Percentiles rank a stretch among this genome's conserved stretches.
Evolutionary conservation across 37 sponge, comb jelly and placozoan species (phyloP).

Genomic region (Petrosia ficiformis): DNA sequence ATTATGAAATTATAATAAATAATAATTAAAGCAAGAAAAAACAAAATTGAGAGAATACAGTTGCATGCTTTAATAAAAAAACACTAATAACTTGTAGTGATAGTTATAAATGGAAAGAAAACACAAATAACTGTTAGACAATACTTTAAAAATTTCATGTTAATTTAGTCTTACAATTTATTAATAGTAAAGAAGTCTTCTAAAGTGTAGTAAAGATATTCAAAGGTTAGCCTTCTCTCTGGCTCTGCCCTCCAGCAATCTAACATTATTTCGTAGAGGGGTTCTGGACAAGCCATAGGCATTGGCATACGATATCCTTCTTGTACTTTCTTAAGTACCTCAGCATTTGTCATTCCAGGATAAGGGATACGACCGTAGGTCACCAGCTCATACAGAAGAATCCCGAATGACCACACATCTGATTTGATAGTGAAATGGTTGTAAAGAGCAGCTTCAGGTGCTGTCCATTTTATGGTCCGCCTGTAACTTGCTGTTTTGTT

Average conservation of each 20-base stretch:
- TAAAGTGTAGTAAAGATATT: no score
- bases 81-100: no score
- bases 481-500: constrained; percentile 79
- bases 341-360: constrained; percentile 90
- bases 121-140: no score
- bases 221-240: constrained; percentile 91
- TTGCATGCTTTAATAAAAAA: no score
- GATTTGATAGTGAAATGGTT: constrained; percentile 85
- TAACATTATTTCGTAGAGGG: constrained; percentile 92
- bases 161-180: no score
- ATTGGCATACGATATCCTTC: constrained; percentile 89
- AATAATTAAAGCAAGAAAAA: no score
- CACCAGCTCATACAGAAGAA: constrained; percentile 71
- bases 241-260: constrained; percentile 89
- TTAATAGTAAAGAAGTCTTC: no score
- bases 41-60: no score
- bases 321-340: constrained; percentile 77
- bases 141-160: no score
- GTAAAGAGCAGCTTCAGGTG: constrained; percentile 88
- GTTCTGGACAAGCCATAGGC: constrained; percentile 85
- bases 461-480: constrained; percentile 94
- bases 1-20: no score
- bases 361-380: constrained; percentile 89
- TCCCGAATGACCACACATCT: constrained; percentile 87
- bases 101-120: no score